These are phyloP conservation scores for Mareca penelope DNA, from an alignment of 2,797 vertebrate species.

Conservation along the genomic window DNA sequence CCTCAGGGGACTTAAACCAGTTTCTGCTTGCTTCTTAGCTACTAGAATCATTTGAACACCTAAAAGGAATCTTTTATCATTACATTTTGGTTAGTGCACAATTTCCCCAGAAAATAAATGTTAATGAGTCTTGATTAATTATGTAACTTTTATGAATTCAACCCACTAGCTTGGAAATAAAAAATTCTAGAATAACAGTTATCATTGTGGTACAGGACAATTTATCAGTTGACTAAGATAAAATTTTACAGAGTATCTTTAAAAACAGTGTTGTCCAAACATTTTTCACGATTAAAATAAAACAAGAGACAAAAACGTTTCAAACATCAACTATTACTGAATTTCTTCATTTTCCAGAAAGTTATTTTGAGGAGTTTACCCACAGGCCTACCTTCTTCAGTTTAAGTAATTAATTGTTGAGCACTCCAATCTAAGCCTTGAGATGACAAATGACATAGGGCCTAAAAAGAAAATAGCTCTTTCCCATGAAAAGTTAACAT, in stretches of 20 bases:
- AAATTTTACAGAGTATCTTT: constrained; percentile 3
- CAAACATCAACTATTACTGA: constrained; percentile 29
- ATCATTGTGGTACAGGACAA: neutral
- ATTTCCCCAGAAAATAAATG: neutral
- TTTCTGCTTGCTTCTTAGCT: constrained; percentile 17
- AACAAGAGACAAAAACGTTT: constrained; percentile 17
- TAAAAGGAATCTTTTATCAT: neutral
- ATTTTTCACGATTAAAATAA: constrained; percentile 22
- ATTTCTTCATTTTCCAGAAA: constrained; percentile 59
- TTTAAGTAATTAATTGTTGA: constrained; percentile 24
- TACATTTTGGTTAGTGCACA: neutral
- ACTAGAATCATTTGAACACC: neutral
- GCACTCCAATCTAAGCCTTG: constrained; percentile 71
- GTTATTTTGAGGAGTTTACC: constrained; percentile 62
- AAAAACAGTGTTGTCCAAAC: neutral
- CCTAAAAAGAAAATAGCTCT: constrained; percentile 72
- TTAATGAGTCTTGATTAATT: constrained; percentile 34
- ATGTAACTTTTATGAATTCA: constrained; percentile 4
- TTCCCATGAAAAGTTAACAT: constrained; percentile 72
- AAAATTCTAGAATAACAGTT: neutral
- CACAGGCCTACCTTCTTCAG: constrained; percentile 69
- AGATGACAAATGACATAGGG: constrained; percentile 70
- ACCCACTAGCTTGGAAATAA: neutral
- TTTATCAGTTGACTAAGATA: neutral
- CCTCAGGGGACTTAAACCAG: neutral